Conservation (phyloP, 2,113 vertebrate species). For the Myrmecophaga tridactyla region DNA sequence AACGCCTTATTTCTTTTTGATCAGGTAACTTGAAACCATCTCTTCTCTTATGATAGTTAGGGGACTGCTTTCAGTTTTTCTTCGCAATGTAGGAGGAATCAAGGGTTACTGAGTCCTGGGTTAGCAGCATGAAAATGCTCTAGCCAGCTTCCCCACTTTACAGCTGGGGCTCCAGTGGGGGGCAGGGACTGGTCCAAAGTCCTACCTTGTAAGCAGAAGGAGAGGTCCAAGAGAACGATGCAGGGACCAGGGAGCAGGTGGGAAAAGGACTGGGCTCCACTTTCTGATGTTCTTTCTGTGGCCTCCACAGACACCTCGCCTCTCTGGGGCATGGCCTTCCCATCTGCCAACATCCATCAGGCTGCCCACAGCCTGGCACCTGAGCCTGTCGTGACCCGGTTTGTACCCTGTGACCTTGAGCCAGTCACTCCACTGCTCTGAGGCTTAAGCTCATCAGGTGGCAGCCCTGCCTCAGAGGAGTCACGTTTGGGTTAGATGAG, state of each 20-base stretch:
- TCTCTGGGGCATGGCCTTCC: background rate
- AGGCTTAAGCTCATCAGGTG: background rate
- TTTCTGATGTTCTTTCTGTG: background rate
- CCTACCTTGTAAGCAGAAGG: background rate
- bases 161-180: background rate
- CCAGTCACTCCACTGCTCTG: background rate
- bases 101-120: background rate
- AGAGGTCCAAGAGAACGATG: rapidly evolving
- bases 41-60: background rate
- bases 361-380: background rate
- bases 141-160: background rate
- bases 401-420: background rate
- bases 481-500: rapidly evolving
- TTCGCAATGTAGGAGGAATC: background rate
- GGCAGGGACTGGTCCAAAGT: background rate
- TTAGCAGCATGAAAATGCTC: background rate
- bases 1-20: background rate
- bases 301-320: background rate
- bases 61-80: background rate
- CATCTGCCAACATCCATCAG: background rate
- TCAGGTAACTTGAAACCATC: background rate
- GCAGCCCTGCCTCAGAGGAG: background rate
- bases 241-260: rapidly evolving
- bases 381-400: background rate
- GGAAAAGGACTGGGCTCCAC: background rate